Evolutionary conservation across 1,140 invertebrate genomes (phyloP).

Genomic region (Notospermus geniculatus): DNA sequence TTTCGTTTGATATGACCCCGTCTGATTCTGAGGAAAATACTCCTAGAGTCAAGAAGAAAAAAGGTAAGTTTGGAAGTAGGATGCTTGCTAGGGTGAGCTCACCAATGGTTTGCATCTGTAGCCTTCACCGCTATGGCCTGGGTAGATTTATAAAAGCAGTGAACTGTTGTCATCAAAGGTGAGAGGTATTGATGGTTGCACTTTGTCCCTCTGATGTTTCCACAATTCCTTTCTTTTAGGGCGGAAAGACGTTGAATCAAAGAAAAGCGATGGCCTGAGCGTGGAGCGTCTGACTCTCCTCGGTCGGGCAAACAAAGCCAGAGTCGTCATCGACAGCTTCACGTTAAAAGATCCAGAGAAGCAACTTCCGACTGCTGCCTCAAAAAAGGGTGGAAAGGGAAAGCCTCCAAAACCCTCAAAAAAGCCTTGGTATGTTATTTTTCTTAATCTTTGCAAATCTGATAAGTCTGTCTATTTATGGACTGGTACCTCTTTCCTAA

Average conservation of each 20-base stretch:
- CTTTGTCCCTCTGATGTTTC: too few relatives aligned
- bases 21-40: constrained; percentile 43
- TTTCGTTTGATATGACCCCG: constrained; percentile 49
- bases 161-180: too few relatives aligned
- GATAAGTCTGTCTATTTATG: not conserved
- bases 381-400: not conserved
- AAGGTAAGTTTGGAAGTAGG: too few relatives aligned
- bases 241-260: not conserved
- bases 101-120: too few relatives aligned
- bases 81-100: too few relatives aligned
- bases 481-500: not conserved
- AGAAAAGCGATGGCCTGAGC: constrained; percentile 43
- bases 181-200: too few relatives aligned
- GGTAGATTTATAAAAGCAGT: too few relatives aligned
- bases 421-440: constrained; percentile 33
- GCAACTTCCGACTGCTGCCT: constrained; percentile 24
- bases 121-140: too few relatives aligned
- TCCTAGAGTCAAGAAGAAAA: constrained; percentile 10
- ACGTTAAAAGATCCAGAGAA: constrained; percentile 25
- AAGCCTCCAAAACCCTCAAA: constrained; percentile 35
- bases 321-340: constrained; percentile 42
- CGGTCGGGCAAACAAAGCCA: constrained; percentile 47
- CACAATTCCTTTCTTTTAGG: not conserved
- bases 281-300: constrained; percentile 49
- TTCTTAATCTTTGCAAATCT: not conserved